Conservation (phyloP, 2,888 invertebrate species). For the Scrobipalpa atriplicella region DNA sequence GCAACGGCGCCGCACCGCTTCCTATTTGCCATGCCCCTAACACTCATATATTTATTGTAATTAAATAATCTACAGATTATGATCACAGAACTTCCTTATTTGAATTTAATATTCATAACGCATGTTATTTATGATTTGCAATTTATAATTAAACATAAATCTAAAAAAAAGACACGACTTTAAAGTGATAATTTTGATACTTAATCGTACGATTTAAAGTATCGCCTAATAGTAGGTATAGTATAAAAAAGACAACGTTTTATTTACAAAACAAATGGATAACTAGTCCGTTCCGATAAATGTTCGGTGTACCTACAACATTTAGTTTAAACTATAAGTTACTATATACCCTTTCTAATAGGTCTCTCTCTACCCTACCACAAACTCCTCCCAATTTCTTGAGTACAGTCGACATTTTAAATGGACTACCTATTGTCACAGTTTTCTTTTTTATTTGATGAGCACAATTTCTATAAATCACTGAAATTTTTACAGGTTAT, state of each 20-base stretch:
- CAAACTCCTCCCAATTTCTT: background rate
- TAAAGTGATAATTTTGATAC: background rate
- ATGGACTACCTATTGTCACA: background rate
- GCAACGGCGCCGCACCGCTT: too few relatives aligned
- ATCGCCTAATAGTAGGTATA: too few relatives aligned
- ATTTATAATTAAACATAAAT: background rate
- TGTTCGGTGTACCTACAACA: too few relatives aligned
- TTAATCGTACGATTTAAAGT: too few relatives aligned
- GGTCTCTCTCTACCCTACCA: background rate
- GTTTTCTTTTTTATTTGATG: too few relatives aligned
- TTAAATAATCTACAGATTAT: background rate
- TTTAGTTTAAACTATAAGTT: too few relatives aligned
- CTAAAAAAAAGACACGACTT: background rate
- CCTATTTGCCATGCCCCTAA: too few relatives aligned
- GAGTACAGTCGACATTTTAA: background rate
- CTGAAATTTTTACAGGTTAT: too few relatives aligned
- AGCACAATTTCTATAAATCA: too few relatives aligned
- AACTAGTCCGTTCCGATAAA: too few relatives aligned
- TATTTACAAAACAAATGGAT: too few relatives aligned
- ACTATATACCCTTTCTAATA: background rate
- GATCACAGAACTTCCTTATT: slow-evolving; percentile 1
- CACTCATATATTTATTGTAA: background rate
- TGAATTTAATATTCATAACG: background rate
- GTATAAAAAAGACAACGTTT: too few relatives aligned
- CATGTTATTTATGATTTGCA: background rate